phyloP scores from a whole-genome alignment of 2,113 vertebrate genomes.

The Columba livia region DNA sequence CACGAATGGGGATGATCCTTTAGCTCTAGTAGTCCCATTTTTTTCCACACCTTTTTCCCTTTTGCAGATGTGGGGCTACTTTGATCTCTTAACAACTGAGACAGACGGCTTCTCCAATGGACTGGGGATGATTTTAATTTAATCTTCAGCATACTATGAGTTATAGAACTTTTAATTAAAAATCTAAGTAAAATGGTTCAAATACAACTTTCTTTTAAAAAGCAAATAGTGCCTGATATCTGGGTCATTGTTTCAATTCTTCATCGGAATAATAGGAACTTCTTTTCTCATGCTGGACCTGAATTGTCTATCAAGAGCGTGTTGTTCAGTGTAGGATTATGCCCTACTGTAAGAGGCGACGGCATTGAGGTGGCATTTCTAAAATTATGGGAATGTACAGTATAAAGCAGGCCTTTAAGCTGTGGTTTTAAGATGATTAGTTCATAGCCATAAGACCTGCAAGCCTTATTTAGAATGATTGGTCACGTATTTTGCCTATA shows the following conservation, averaged over 20 bases:
- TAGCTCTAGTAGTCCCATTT: not conserved
- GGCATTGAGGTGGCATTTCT: not conserved
- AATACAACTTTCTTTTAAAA: not conserved
- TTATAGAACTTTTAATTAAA: not conserved
- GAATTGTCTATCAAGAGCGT: not conserved
- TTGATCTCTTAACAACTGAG: not conserved
- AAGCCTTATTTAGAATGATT: not conserved
- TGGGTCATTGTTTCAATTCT: not conserved
- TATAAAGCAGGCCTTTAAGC: not conserved
- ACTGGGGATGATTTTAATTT: not conserved
- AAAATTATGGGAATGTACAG: not conserved
- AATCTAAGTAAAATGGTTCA: not conserved
- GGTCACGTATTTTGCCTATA: not conserved
- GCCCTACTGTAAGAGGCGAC: accelerated
- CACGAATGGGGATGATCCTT: not conserved
- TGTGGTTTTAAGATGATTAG: not conserved
- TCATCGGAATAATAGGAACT: not conserved
- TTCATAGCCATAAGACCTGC: not conserved
- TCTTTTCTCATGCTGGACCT: not conserved
- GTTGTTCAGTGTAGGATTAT: not conserved
- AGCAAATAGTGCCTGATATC: not conserved
- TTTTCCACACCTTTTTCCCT: not conserved
- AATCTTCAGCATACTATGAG: not conserved
- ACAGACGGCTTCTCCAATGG: not conserved
- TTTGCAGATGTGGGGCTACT: not conserved